Evolutionary conservation across 2,888 invertebrate genomes (phyloP).

Genomic region (Drosophila kuntzei): DNA sequence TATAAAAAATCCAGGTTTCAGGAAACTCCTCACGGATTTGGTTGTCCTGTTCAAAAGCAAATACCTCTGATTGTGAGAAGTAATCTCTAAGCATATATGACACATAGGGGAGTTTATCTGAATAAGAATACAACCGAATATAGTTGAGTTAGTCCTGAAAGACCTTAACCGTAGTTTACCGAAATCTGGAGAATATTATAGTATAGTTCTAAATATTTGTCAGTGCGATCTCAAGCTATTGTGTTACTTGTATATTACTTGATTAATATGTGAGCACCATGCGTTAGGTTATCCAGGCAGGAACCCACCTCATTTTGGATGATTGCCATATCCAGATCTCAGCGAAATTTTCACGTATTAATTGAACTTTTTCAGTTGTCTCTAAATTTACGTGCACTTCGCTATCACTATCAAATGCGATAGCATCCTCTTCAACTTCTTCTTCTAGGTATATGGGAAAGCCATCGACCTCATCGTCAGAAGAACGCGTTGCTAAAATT

Average conservation of each 20-base stretch:
- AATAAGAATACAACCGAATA: conserved; percentile 16
- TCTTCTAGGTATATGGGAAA: conserved; percentile 15
- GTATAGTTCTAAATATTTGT: conserved; percentile 2
- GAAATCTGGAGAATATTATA: conserved; percentile 1
- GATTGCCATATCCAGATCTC: conserved; percentile 74
- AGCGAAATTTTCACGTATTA: conserved; percentile 61
- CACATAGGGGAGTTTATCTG: conserved; percentile 22
- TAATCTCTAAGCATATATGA: conserved; percentile 13
- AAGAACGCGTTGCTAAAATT: conserved; percentile 45
- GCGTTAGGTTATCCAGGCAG: conserved; percentile 19
- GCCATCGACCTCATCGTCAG: conserved; percentile 35
- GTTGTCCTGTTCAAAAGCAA: not conserved
- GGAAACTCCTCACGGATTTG: conserved; percentile 50
- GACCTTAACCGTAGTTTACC: conserved; percentile 37
- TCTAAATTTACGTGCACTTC: not conserved
- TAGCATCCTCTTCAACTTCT: conserved; percentile 1
- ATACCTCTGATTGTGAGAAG: not conserved
- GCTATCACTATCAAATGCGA: not conserved
- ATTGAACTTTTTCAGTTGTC: conserved; percentile 3
- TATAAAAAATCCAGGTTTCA: conserved; percentile 39
- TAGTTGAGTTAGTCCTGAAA: conserved; percentile 16
- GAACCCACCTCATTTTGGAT: conserved; percentile 56
- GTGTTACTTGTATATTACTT: conserved; percentile 28
- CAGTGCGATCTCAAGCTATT: conserved; percentile 24
- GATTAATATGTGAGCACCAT: conserved; percentile 25